Conservation (phyloP, 2,888 invertebrate species). For the Poecilus cupreus region DNA sequence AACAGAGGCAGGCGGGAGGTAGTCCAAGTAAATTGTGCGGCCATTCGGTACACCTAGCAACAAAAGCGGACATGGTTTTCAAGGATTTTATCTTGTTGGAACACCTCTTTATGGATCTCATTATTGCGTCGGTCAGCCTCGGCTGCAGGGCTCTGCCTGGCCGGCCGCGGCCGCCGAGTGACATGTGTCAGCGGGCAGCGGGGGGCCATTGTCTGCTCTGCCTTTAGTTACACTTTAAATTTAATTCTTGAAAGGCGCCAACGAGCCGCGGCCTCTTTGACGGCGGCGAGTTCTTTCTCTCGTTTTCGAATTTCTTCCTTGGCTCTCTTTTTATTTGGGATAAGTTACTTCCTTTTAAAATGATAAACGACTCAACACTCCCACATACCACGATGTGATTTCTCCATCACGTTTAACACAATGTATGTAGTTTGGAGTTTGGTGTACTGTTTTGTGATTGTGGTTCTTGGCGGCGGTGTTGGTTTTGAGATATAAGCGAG, state of each 20-base stretch:
- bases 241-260: slow-evolving; percentile 65
- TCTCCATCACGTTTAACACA: neutral
- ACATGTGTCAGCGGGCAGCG: slow-evolving; percentile 64
- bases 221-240: slow-evolving; percentile 63
- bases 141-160: neutral
- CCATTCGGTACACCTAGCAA: slow-evolving; percentile 36
- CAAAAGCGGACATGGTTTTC: slow-evolving; percentile 50
- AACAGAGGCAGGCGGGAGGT: slow-evolving; percentile 13
- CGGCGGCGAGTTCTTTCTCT: neutral
- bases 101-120: slow-evolving; percentile 55
- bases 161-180: slow-evolving; percentile 51
- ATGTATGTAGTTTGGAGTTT: neutral
- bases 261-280: slow-evolving; percentile 63
- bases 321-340: slow-evolving; percentile 45
- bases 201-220: slow-evolving; percentile 61
- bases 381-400: slow-evolving; percentile 49
- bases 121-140: slow-evolving; percentile 42
- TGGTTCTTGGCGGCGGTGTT: slow-evolving; percentile 46
- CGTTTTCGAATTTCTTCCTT: slow-evolving; percentile 49
- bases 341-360: slow-evolving; percentile 59
- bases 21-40: slow-evolving; percentile 1
- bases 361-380: slow-evolving; percentile 58
- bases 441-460: slow-evolving; percentile 8
- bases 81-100: slow-evolving; percentile 48
- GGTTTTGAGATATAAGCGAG: slow-evolving; percentile 54